Evolutionary conservation across 2,113 vertebrate species (phyloP), one percentile per base, ranked within the genome.

Genomic region (Axis porcinus): DNA sequence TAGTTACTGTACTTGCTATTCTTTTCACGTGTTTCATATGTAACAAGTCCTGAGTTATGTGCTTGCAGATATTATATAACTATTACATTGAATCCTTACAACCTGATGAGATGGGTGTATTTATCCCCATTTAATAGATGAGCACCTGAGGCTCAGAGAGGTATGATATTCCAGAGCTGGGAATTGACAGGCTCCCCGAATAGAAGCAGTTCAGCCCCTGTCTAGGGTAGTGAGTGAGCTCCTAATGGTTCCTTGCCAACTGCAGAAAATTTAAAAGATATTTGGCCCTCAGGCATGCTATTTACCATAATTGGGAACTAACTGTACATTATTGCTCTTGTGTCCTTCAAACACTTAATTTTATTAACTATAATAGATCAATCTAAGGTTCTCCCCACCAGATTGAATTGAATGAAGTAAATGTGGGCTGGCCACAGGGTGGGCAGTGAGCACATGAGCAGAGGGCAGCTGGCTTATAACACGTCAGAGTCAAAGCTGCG

Each of bases 251-350:
- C 55, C 78, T 95, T 86, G 62, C 45, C 55, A 96, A 43, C 12
- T 25, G n/a, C 23, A 87, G 47, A 85, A 86, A 23, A 78, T 91
- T 92, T 78, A 82, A 45, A 82, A 81, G 70, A 33, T 83, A 78
- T 47, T 88, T 95, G 70, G 36, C 82, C 70, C 36, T 14, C 87
- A 91, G 90, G 86, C 64, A 87, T 91, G 36, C 36, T 94, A 11
- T 92, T 95, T 85, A 89, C 60, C 74, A 57, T 90, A 85, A 94
- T 23, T 95, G 82, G 60, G 36, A 89, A 52, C 62, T 96, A 96
- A 91, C 54, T 94, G 47, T 97, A 92, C 27, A 43, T 83, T 94
- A 94, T 25, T 70, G 45, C 15, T 74, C 64, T 97, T 90, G 14
- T 57, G 82, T 86, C 47, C 33, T 92, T 82, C 67, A 60, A 17